A percentile compares a stretch with the other conserved stretches of the same genome.
Evolutionary conservation across 2,113 vertebrate species (phyloP).

Genomic region (Corythaeola cristata): DNA sequence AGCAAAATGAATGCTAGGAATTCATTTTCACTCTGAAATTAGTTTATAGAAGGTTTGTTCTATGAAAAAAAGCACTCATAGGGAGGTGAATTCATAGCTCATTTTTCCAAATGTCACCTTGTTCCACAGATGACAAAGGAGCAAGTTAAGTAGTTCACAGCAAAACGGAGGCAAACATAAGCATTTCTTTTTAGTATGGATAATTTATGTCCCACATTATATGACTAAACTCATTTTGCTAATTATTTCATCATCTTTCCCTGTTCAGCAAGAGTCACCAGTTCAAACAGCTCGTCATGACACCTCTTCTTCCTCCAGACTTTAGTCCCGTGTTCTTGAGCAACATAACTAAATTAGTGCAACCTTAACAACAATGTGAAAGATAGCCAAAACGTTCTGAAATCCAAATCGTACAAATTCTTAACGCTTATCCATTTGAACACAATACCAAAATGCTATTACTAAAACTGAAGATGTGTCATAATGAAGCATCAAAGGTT

Average conservation of each 20-base stretch:
- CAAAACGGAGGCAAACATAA: neutral
- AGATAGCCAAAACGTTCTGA: neutral
- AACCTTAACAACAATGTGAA: neutral
- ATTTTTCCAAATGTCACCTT: neutral
- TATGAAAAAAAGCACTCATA: neutral
- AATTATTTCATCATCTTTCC: neutral
- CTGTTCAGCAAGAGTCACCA: neutral
- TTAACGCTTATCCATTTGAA: neutral
- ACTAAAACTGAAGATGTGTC: neutral
- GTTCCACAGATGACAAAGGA: neutral
- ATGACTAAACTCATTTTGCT: neutral
- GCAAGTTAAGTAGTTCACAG: neutral
- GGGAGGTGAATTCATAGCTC: neutral
- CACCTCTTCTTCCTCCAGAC: neutral
- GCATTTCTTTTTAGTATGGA: neutral
- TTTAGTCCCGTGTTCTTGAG: neutral
- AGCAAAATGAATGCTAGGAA: neutral
- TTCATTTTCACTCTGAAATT: neutral
- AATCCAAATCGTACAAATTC: neutral
- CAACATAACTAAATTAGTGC: neutral
- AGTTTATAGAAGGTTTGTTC: neutral
- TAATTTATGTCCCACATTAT: neutral
- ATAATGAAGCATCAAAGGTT: neutral
- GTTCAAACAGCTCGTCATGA: neutral
- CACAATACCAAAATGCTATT: neutral